Percentiles rank a stretch among this genome's conserved stretches.
These are phyloP conservation scores for Drosophila paulistorum DNA, from an alignment of 1,140 invertebrate species.

Conservation along the genomic window DNA sequence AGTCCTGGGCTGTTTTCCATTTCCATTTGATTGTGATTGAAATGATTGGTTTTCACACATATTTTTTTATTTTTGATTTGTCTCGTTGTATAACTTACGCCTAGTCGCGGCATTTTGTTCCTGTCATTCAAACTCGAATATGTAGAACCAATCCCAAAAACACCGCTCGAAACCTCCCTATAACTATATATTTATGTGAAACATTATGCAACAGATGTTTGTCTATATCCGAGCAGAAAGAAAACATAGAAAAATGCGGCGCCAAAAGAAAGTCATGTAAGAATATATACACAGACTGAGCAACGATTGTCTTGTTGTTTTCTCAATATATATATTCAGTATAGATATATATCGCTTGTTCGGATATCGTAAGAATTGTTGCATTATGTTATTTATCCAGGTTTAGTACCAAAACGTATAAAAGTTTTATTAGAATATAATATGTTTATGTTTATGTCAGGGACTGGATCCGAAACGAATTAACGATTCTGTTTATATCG, in stretches of 20 bases:
- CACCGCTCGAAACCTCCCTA: constrained; percentile 1
- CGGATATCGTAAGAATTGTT: background rate
- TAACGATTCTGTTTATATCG: background rate
- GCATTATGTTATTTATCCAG: constrained; percentile 1
- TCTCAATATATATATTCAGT: background rate
- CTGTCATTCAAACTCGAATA: constrained; percentile 14
- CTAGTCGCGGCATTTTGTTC: constrained; percentile 28
- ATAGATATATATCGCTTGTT: background rate
- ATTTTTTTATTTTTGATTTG: background rate
- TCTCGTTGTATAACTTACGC: constrained; percentile 7
- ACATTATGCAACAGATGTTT: background rate
- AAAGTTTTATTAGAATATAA: constrained; percentile 8
- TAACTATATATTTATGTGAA: background rate
- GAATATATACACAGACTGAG: background rate
- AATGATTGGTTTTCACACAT: background rate
- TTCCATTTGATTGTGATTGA: constrained; percentile 36
- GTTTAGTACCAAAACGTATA: constrained; percentile 9
- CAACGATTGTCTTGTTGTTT: background rate
- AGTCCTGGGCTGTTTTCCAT: constrained; percentile 6
- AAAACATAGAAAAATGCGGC: too few relatives aligned
- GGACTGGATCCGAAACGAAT: constrained; percentile 7
- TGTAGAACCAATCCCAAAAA: constrained; percentile 12
- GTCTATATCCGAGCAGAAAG: background rate
- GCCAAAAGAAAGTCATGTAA: background rate
- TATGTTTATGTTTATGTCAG: constrained; percentile 4